Percentiles rank a stretch among this genome's conserved stretches.
Conservation (phyloP, 2,797 vertebrate species). For the Chiloscyllium punctatum region DNA sequence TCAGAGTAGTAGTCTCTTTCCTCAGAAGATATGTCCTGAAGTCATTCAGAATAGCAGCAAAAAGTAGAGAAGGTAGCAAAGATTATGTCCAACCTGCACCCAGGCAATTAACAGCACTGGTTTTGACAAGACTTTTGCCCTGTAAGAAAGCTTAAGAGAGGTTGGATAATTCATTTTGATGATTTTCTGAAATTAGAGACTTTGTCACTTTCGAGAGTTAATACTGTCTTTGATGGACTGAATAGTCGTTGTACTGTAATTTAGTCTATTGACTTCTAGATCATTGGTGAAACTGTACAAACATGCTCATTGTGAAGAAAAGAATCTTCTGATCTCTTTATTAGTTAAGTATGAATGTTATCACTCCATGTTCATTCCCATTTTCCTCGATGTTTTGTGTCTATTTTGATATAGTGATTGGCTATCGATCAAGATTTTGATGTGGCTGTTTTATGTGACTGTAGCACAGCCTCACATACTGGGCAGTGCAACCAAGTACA, state of each 20-base stretch:
- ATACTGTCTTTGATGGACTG: neutral
- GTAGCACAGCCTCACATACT: neutral
- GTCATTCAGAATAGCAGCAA: neutral
- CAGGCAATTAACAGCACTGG: neutral
- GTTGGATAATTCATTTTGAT: neutral
- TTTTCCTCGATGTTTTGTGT: neutral
- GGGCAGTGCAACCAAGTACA: neutral
- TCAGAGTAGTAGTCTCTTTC: neutral
- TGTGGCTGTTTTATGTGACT: neutral
- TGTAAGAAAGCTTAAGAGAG: neutral
- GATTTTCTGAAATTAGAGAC: neutral
- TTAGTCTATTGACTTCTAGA: neutral
- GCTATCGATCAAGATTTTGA: neutral
- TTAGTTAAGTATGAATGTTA: neutral
- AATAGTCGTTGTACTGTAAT: too few species aligned
- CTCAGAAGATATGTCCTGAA: neutral
- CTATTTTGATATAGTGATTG: neutral
- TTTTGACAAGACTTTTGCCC: neutral
- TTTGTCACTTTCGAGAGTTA: neutral
- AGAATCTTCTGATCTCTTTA: neutral
- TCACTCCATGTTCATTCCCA: neutral
- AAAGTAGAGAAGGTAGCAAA: neutral
- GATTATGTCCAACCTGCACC: neutral
- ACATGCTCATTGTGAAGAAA: neutral
- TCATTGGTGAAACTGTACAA: neutral